These are phyloP conservation scores for Noturus placidus DNA, from an alignment of 2,113 vertebrate species.

Conservation along the genomic window DNA sequence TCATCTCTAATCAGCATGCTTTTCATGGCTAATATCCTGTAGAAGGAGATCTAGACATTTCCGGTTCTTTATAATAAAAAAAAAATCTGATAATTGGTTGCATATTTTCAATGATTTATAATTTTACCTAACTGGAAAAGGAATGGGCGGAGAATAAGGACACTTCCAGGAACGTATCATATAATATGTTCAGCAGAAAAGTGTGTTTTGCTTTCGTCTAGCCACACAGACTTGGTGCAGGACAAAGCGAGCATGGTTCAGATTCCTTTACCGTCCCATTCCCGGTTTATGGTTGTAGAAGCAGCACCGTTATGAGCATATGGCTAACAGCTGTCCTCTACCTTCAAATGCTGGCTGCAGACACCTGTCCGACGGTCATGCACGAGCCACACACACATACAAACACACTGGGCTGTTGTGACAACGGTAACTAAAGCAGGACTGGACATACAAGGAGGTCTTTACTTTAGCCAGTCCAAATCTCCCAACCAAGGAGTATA, in stretches of 20 bases:
- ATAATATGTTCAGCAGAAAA: constrained; percentile 17
- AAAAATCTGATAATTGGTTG: not conserved
- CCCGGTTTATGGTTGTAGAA: constrained; percentile 47
- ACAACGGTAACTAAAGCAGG: constrained; percentile 59
- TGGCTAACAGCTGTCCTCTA: constrained; percentile 59
- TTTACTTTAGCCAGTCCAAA: constrained; percentile 22
- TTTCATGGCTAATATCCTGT: not conserved
- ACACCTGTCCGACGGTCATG: constrained; percentile 53
- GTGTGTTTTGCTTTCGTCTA: constrained; percentile 30
- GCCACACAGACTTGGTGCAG: constrained; percentile 26
- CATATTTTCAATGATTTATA: not conserved
- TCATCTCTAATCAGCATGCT: not conserved
- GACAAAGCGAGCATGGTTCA: constrained; percentile 39
- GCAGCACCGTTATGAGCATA: constrained; percentile 51
- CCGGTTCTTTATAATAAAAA: not conserved
- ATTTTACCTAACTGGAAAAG: constrained; percentile 19
- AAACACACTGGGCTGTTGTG: constrained; percentile 42
- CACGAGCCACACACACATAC: constrained; percentile 23
- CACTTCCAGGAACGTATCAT: not conserved
- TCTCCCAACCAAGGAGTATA: constrained; percentile 19
- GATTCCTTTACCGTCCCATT: constrained; percentile 47
- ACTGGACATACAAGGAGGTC: constrained; percentile 42
- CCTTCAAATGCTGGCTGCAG: constrained; percentile 46
- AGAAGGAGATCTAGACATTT: not conserved
- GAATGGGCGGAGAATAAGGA: not conserved